Evolutionary conservation across 2,797 vertebrate genomes (phyloP).

Genomic region (Cottoperca gobio): DNA sequence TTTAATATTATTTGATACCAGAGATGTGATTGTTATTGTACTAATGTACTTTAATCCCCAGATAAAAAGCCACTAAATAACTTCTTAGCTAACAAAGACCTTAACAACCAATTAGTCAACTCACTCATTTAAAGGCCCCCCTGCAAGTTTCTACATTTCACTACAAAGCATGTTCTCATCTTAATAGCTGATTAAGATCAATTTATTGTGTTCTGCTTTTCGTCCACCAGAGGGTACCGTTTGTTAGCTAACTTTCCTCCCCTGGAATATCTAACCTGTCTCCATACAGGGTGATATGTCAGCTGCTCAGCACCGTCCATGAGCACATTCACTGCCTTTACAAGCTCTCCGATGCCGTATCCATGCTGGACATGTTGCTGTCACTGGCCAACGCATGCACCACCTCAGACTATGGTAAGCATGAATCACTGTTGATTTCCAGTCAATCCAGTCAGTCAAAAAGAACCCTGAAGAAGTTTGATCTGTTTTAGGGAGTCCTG

Average conservation of each 20-base stretch:
- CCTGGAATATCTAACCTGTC: conserved; percentile 26
- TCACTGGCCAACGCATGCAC: conserved; percentile 94
- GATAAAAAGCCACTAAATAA: background rate
- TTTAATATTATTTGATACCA: background rate
- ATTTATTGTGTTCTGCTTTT: background rate
- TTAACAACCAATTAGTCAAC: background rate
- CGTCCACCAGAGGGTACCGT: conserved; percentile 68
- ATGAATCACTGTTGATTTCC: conserved; percentile 2
- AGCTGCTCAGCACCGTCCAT: conserved; percentile 90
- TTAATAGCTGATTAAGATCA: background rate
- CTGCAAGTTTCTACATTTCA: background rate
- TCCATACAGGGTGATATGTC: conserved; percentile 90
- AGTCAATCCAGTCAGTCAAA: conserved; percentile 33
- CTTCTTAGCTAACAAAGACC: background rate
- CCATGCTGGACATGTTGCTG: conserved; percentile 97
- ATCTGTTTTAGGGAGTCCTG: conserved; percentile 42
- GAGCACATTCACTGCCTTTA: conserved; percentile 95
- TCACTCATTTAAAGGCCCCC: background rate
- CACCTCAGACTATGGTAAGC: conserved; percentile 93
- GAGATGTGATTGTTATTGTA: conserved; percentile 11
- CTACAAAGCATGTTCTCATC: conserved; percentile 6
- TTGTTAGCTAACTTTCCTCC: background rate
- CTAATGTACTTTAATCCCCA: background rate
- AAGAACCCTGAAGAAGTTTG: conserved; percentile 26
- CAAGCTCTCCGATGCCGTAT: conserved; percentile 96